A percentile compares a stretch with the other conserved stretches of the same genome.
Conservation (phyloP, 2,113 vertebrate genomes). For the Ageneiosus marmoratus region DNA sequence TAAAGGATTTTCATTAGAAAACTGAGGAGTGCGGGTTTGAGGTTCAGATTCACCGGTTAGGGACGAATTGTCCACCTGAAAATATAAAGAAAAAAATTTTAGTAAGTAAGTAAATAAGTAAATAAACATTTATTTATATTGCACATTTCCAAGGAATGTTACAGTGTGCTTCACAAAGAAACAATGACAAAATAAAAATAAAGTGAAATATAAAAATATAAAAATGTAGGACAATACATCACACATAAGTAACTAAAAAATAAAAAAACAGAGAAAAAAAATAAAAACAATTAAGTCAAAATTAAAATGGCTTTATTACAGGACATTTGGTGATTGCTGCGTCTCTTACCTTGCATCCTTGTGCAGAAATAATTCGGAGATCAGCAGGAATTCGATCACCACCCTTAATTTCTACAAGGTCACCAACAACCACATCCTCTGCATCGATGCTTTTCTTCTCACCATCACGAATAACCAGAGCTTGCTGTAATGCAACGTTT, state of each 20-base stretch:
- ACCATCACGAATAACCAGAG: slow-evolving; percentile 89
- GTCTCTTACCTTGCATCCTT: slow-evolving; percentile 87
- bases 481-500: slow-evolving; percentile 78
- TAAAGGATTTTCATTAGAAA: slow-evolving; percentile 89
- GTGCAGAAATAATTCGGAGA: slow-evolving; percentile 85
- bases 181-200: no score
- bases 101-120: no score
- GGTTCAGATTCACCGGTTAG: slow-evolving; percentile 95
- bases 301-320: neutral
- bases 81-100: neutral
- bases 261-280: no score
- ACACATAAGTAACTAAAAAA: no score
- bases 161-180: no score
- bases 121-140: no score
- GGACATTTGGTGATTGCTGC: neutral
- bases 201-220: no score
- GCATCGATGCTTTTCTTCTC: slow-evolving; percentile 91
- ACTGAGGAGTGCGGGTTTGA: slow-evolving; percentile 86
- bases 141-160: no score
- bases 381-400: slow-evolving; percentile 95
- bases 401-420: slow-evolving; percentile 93
- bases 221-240: no score
- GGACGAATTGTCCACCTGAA: slow-evolving; percentile 94
- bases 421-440: slow-evolving; percentile 88
- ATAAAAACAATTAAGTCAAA: neutral